Evolutionary conservation across 2,113 vertebrate genomes (phyloP), one percentile per base, ranked within the genome.

Genomic region (Turnix velox): DNA sequence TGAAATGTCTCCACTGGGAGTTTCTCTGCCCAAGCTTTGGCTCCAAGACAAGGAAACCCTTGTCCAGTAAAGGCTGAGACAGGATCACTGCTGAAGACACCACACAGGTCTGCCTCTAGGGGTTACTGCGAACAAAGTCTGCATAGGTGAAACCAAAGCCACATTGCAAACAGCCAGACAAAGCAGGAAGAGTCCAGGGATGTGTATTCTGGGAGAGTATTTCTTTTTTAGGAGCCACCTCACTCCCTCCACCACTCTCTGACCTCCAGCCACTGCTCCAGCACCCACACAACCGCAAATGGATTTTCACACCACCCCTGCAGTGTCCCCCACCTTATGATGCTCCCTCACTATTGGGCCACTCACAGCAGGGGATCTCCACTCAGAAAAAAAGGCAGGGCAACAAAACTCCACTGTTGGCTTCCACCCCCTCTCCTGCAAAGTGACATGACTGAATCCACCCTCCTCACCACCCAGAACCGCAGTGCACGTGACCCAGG

Each of bases 41-140:
- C 45, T 12, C 28, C 17, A 35, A 18, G 19, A 61, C 19, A 65
- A 42, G 35, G n/a, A 63, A 51, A 25, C 7, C 22, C 49, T 62
- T 0, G 0, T 28, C 30, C 49, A 9, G 2, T 15, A 18, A 35
- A 81, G n/a, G 37, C n/a, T 42, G 20, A 15, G 23, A 43, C 1
- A 0, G 45, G 27, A 81, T 39, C 14, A 27, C 20, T 2, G 2
- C 24, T 45, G 31, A 42, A 67, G 33, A 49, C 28, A 58, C 43
- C 14, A n/a, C 0, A 0, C 19, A 46, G n/a, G n/a, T 66, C 30
- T 62, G 37, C 15, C 24, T 48, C 8, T 19, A 12, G 1, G 19
- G n/a, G 23, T 68, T 48, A 31, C 37, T 8, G 31, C 25, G 23
- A 54, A 27, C 33, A 66, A 63, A 15, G 4, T 68, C 59, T 25